These are phyloP conservation scores for Augochlorella aurata DNA, from an alignment of 2,888 invertebrate species.

Conservation along the genomic window DNA sequence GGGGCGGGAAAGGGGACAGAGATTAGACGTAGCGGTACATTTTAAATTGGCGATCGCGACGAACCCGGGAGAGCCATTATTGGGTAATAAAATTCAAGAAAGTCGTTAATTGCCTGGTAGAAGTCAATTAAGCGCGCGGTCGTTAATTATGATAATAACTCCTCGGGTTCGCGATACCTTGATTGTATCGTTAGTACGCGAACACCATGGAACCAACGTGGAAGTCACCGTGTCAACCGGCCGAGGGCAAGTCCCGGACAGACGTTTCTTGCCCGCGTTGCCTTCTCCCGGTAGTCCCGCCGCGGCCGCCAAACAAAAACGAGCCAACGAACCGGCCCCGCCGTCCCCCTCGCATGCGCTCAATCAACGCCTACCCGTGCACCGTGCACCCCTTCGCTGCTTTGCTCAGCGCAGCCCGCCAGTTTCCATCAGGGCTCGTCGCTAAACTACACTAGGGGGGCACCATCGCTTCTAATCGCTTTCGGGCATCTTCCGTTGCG, in stretches of 20 bases:
- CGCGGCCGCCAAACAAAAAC: slow-evolving; percentile 41
- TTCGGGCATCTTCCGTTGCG: slow-evolving; percentile 33
- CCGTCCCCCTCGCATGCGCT: slow-evolving; percentile 31
- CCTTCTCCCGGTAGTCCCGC: slow-evolving; percentile 31
- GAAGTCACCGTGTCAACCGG: slow-evolving; percentile 38
- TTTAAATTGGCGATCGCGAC: slow-evolving; percentile 28
- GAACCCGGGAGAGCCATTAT: slow-evolving; percentile 44
- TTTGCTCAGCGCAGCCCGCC: background rate
- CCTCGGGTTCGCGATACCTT: slow-evolving; percentile 51
- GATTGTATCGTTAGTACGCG: slow-evolving; percentile 54
- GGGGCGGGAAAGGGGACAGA: background rate
- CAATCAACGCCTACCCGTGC: slow-evolving; percentile 47
- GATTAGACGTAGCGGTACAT: slow-evolving; percentile 28
- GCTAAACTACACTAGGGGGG: slow-evolving; percentile 15
- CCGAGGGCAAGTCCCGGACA: background rate
- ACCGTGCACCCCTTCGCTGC: background rate
- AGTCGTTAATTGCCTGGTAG: slow-evolving; percentile 64
- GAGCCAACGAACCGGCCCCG: background rate
- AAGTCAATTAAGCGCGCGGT: slow-evolving; percentile 64
- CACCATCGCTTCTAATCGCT: slow-evolving; percentile 33
- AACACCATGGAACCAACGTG: slow-evolving; percentile 45
- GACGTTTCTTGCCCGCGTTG: slow-evolving; percentile 47
- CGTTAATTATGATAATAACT: slow-evolving; percentile 69
- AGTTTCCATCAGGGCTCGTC: slow-evolving; percentile 10
- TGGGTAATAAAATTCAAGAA: slow-evolving; percentile 57